These are phyloP conservation scores for Platycnemis pennipes DNA, from an alignment of 2,888 invertebrate genomes.

Conservation along the genomic window DNA sequence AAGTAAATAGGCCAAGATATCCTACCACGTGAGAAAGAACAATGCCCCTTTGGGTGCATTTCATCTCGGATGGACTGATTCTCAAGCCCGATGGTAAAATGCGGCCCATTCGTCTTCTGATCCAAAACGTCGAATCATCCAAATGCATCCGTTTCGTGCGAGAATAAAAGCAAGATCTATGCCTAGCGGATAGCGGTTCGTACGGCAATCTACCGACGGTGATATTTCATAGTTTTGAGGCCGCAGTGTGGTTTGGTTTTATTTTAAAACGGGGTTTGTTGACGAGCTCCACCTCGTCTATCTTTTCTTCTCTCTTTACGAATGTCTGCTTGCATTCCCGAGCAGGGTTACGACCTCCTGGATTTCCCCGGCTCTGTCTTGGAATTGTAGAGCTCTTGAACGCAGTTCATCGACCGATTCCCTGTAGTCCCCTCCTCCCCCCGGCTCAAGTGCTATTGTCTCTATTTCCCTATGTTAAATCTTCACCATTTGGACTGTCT, in stretches of 20 bases:
- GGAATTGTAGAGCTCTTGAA: neutral
- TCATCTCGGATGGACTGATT: neutral
- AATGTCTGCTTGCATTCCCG: neutral
- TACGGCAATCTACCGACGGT: neutral
- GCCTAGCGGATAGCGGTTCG: neutral
- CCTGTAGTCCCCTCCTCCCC: neutral
- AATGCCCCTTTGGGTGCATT: neutral
- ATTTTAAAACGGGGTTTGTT: constrained; percentile 34
- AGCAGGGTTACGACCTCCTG: neutral
- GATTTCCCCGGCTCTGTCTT: neutral
- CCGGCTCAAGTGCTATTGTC: no score
- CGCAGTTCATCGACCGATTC: neutral
- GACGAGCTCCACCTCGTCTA: constrained; percentile 10
- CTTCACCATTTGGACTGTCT: no score
- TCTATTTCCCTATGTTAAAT: no score
- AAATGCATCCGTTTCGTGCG: neutral
- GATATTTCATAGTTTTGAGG: constrained; percentile 43
- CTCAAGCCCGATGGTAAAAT: neutral
- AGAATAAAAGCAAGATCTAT: constrained; percentile 16
- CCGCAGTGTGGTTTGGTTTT: constrained; percentile 7
- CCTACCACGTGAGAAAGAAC: no score
- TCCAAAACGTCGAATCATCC: neutral
- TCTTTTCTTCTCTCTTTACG: neutral
- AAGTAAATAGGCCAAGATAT: no score
- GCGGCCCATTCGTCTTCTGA: neutral